Conservation (phyloP, 92 coral and sea anemone species). For the Micromussa lordhowensis region DNA sequence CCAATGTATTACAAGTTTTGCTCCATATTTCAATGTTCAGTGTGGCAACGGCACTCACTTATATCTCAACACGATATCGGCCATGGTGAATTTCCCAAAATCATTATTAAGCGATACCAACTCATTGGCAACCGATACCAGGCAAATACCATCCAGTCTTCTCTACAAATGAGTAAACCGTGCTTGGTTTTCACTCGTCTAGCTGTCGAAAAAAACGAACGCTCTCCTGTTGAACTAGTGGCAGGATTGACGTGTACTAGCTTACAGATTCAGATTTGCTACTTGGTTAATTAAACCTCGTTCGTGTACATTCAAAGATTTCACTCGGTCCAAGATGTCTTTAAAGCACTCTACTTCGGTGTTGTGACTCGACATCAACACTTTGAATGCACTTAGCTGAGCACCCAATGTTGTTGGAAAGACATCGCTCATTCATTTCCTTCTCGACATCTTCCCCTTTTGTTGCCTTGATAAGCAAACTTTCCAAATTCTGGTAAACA, state of each 20-base stretch:
- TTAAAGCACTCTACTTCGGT: constrained; percentile 41
- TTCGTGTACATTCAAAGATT: constrained; percentile 45
- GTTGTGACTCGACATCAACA: constrained; percentile 44
- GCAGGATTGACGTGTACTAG: constrained; percentile 1
- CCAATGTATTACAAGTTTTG: no score
- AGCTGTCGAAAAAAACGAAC: no score
- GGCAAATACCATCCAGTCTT: no score
- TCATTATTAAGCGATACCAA: no score
- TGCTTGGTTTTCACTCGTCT: no score
- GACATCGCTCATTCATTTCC: constrained; percentile 55
- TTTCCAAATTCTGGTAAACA: constrained; percentile 49
- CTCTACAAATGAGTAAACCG: no score
- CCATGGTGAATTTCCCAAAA: no score
- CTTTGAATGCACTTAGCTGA: constrained; percentile 56
- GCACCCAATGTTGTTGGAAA: constrained; percentile 41
- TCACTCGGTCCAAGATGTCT: constrained; percentile 40
- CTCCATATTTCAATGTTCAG: no score
- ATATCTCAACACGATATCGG: no score
- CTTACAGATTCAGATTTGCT: constrained; percentile 66
- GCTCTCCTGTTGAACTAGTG: no score
- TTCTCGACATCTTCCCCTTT: constrained; percentile 53
- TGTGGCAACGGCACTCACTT: no score
- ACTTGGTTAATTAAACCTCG: constrained; percentile 59
- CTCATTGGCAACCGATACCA: no score
- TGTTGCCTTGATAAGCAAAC: constrained; percentile 36